Evolutionary conservation across 1,140 invertebrate genomes (phyloP).

Genomic region (Leptinotarsa defecta): DNA sequence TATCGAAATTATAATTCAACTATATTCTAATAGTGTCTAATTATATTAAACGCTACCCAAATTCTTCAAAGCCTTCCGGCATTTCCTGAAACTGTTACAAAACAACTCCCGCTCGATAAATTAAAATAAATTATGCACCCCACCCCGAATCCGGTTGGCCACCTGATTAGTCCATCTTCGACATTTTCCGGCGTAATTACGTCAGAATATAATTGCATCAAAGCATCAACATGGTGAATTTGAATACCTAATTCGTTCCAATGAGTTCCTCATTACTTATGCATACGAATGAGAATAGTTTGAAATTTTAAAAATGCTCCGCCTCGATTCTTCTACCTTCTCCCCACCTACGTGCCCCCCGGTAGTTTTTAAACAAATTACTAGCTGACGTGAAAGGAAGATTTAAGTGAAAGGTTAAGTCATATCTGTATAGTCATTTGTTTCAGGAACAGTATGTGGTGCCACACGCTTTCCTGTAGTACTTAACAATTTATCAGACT

Average conservation of each 20-base stretch:
- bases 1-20: constrained; percentile 7
- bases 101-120: not conserved
- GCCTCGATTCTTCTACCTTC: not conserved
- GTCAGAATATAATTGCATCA: not conserved
- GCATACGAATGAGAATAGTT: constrained; percentile 6
- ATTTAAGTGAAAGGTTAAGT: constrained; percentile 1
- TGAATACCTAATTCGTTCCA: constrained; percentile 13
- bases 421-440: constrained; percentile 14
- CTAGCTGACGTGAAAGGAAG: constrained; percentile 9
- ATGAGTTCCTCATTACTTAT: not conserved
- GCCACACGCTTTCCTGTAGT: not conserved
- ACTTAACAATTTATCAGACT: not conserved
- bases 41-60: constrained; percentile 6
- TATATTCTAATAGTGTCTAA: not conserved
- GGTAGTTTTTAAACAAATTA: not conserved
- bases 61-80: not conserved
- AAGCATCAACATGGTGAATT: constrained; percentile 13
- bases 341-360: not conserved
- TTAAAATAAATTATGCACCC: constrained; percentile 17
- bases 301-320: constrained; percentile 11
- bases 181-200: constrained; percentile 5
- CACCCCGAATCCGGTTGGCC: constrained; percentile 13
- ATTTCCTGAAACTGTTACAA: not conserved
- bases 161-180: constrained; percentile 1
- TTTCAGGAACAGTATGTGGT: constrained; percentile 16